Conservation (phyloP, 2,113 vertebrate species). For the Cariama cristata region DNA sequence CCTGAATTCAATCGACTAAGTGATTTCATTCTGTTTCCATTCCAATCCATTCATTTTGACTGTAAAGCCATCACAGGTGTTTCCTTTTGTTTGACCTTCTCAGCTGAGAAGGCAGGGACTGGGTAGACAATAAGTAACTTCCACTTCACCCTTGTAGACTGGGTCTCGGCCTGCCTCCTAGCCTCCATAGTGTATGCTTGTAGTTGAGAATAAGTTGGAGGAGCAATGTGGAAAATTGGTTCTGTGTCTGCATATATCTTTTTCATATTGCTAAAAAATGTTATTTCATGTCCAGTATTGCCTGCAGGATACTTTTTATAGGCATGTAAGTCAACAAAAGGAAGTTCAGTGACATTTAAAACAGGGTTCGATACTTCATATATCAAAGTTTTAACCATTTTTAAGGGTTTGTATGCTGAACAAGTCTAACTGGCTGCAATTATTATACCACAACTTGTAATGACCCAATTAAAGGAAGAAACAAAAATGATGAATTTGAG, state of each 20-base stretch:
- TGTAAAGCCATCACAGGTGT: not conserved
- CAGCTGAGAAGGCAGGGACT: not conserved
- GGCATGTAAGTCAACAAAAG: not conserved
- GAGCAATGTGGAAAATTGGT: not conserved
- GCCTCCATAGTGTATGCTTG: not conserved
- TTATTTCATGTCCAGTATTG: not conserved
- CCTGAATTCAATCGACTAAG: not conserved
- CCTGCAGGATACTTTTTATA: not conserved
- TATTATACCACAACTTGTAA: not conserved
- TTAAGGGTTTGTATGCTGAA: not conserved
- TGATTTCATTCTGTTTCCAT: not conserved
- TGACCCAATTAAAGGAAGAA: not conserved
- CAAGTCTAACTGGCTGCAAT: not conserved
- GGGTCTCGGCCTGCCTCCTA: not conserved
- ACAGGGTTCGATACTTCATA: not conserved
- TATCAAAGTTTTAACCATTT: not conserved
- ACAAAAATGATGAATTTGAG: not conserved
- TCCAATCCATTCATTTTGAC: not conserved
- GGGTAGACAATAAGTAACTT: not conserved
- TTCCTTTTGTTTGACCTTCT: not conserved
- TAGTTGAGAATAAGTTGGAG: not conserved
- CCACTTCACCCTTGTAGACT: not conserved
- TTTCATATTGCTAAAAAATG: not conserved
- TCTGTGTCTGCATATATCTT: not conserved
- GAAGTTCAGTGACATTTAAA: not conserved